Evolutionary conservation across 2,888 invertebrate species (phyloP), one percentile per base, ranked within the genome.

Genomic region (Smittia sp.): DNA sequence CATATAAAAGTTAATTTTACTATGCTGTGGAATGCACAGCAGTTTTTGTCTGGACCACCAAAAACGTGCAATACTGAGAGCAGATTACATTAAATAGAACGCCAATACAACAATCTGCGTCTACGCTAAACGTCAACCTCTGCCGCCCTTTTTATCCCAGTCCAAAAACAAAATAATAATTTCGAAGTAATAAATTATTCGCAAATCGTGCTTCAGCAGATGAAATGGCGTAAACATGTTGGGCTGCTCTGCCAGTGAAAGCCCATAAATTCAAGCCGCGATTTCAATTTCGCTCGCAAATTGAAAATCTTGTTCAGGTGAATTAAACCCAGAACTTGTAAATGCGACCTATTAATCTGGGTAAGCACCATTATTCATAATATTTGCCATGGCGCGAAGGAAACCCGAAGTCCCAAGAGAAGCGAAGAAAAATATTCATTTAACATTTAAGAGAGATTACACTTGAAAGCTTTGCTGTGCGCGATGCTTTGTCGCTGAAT

Each of bases 381-480:
- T 69, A 15, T n/a, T 69, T 52, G 46, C 46, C 46, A 13, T 46
- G 13, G 46, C 15, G 15, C 46, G 32, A 32, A 32, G 46, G 9
- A 46, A 46, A 13, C 15, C 46, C 15, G 46, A 46, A 46, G 32
- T 58, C 20, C 63, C 15, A 11, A 15, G 24, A 4, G 27, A 25
- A 25, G 63, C 11, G 27, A 25, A n/a, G 25, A 63, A 38, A 38
- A 65, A 66, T 66, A 66, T 66, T 46, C 46, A 46, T 46, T 46
- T 46, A 58, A 24, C 67, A 41, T 41, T 46, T 39, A 15, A 68
- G 11, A 20, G 67, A 20, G 67, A 68, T 68, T 68, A 68, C 67
- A 68, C 39, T 68, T 68, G 18, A 66, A 18, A 38, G 32, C 18
- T 13, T 2, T 15, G 63, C 25, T 24, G 25, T 24, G 22, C n/a